Evolutionary conservation across 2,113 vertebrate species (phyloP), one percentile per base, ranked within the genome.

Genomic region (Hippocampus mohnikei): DNA sequence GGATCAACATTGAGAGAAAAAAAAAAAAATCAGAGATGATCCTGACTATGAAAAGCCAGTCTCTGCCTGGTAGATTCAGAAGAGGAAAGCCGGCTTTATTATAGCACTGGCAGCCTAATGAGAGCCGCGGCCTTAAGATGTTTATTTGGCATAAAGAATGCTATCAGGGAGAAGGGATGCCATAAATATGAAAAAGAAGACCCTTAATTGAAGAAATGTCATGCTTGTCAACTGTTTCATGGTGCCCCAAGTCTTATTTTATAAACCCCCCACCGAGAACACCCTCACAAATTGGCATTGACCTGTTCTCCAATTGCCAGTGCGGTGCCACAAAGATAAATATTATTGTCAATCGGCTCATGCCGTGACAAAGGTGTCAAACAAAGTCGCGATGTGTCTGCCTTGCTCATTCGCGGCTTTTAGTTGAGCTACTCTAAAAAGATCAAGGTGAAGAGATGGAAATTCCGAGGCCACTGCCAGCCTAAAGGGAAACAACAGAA

Each of bases 121-220:
- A 84, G 77, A 76, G 69, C 62, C 40, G 21, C 60, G 41, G 72
- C 73, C 66, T 65, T 82, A 82, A 84, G 79, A 80, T 75, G 80
- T 81, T 82, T 78, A 61, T 76, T 71, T 70, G 64, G 73, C 72
- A 77, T 67, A 74, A 79, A 76, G 27, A 20, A 69, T 59, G 67
- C 72, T 67, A 71, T 74, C 73, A 76, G 50, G 41, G 66, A 48
- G 66, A 40, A 25, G 13, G 23, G 42, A 21, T 41, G 10, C 21
- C 12, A 13, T 41, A 21, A 64, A 64, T 42, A 64, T 23, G 5
- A 44, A 64, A 20, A 10, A 44, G 21, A 64, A 13, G 1, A 64
- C 11, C 21, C n/a, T 42, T 6, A 37, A 42, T 64, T 64, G 21
- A 63, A 16, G 18, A 18, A 46, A 44, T 20, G 44, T 15, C 21